Base-by-base conservation (phyloP, 2,888 invertebrate genomes). In the Amphiduros pacificus region DNA sequence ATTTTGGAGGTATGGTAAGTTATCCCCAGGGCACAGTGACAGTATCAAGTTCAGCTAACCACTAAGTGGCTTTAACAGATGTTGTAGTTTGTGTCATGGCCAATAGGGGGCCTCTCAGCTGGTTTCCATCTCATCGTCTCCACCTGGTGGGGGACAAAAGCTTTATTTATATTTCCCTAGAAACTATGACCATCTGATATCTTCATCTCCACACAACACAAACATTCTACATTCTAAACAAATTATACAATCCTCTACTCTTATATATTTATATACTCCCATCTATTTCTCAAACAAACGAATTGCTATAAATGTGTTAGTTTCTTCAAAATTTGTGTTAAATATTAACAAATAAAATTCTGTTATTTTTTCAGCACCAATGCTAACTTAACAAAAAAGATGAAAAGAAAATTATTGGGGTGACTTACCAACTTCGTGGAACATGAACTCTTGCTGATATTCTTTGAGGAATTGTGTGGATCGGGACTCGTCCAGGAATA, bases 361-460 rank as follows among this genome's bases (percentile, higher is more conserved):
- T 2, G 31, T 20, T 26, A 41, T 59, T 36, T 11, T 36, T 9
- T 36, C 36, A 36, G 17, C 36, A 36, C 17, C 9, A 36, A 11
- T 9, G 36, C 17, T 36, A n/a, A n/a, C n/a, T n/a, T n/a, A n/a
- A n/a, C n/a, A n/a, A n/a, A n/a, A n/a, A n/a, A n/a, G n/a, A n/a
- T n/a, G n/a, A n/a, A n/a, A 36, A 11, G 36, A 36, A 9, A 36
- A 36, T 36, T 36, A 36, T 36, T 9, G 22, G 20, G 2, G 2
- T 4, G 22, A 67, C 67, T 57, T 32, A 71, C 71, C 68, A 24
- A 68, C 50, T 60, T 71, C 71, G 50, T 69, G 52, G 64, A 95
- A 97, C 91, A 97, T 92, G 77, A 94, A 98, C 78, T 95, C 93
- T 73, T 94, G 91, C 81, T 97, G 94, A 79, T 94, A 95, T 80